Evolutionary conservation across 2,113 vertebrate genomes (phyloP).

Genomic region (Odobenus rosmarus): DNA sequence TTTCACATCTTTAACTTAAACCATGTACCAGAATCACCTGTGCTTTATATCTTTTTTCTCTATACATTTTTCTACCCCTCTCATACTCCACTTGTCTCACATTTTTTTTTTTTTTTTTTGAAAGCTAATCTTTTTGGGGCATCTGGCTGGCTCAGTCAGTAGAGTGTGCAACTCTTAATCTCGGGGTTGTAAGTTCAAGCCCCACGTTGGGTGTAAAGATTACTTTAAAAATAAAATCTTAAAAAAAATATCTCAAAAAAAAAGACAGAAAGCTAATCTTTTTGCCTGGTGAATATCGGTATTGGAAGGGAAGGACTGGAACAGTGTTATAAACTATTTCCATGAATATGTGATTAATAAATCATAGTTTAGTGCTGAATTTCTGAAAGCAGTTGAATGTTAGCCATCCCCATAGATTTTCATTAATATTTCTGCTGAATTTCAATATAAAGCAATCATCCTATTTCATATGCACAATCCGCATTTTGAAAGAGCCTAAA

Average conservation of each 20-base stretch:
- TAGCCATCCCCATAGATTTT: conserved; percentile 72
- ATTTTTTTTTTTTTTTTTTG: neutral
- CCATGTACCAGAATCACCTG: neutral
- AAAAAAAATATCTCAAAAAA: neutral
- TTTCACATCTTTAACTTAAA: neutral
- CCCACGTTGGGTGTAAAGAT: neutral
- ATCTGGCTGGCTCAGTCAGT: neutral
- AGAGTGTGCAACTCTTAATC: neutral
- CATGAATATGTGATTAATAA: conserved; percentile 61
- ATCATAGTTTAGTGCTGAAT: conserved; percentile 39
- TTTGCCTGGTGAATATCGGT: neutral
- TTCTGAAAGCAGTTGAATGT: conserved; percentile 62
- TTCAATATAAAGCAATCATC: conserved; percentile 73
- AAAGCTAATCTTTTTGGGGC: neutral
- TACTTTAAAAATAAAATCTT: neutral
- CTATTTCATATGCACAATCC: conserved; percentile 72
- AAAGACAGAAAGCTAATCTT: neutral
- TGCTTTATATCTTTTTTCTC: neutral
- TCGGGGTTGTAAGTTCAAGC: neutral
- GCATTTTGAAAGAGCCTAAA: conserved; percentile 76
- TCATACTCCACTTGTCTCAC: neutral
- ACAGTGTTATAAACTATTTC: conserved; percentile 54
- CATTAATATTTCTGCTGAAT: conserved; percentile 69
- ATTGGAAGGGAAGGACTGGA: neutral
- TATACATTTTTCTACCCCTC: neutral